Base-by-base conservation (phyloP, 2,113 vertebrate species). In the Erythrocercus mccallii region DNA sequence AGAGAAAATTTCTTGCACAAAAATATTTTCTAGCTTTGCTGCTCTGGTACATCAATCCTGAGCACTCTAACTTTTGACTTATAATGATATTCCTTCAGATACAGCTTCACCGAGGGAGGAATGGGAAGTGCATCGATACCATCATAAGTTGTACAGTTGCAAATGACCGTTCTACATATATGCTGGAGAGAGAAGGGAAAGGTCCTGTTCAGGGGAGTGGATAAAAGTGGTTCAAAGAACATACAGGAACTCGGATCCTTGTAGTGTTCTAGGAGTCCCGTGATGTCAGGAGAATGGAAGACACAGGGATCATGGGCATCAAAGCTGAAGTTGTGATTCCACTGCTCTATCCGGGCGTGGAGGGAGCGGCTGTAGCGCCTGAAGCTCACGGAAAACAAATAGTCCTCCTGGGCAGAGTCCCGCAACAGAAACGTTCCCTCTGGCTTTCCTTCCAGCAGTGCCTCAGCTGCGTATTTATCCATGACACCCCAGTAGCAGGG, bases 311-410 rank as follows among this genome's bases (percentile, higher is more conserved):
- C 99, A 1, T 99, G 99, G 76, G 99, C 99, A 20, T 99, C 99
- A 5, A 99, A 99, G 97, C 99, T 99, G 97, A 99, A 99, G 71
- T 99, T 99, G 95, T 99, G 99, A 61, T 99, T 99, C 88, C 98
- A 99, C 93, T 99, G 99, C 97, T 99, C 99, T 54, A 99, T 99
- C 93, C 99, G 98, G 3, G 99, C 99, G 2, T 99, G 99, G 85
- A 99, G 98, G 51, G 99, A 99, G 47, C 99, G 99, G 58, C 99
- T 99, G 95, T 99, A 99, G 85, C 99, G 99, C 15, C 99, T 98
- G 91, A 99, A 99, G 97, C 99, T 99, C 85, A 99, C 99, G 0
- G 99, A 99, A 96, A 99, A 99, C 81, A 99, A 98, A 93, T 99
- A 99, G 92, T 99, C 99, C 20, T 99, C 99, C 88, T 99, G 99